phyloP scores from a whole-genome alignment of 1,140 invertebrate genomes.

The Drosophila triauraria region DNA sequence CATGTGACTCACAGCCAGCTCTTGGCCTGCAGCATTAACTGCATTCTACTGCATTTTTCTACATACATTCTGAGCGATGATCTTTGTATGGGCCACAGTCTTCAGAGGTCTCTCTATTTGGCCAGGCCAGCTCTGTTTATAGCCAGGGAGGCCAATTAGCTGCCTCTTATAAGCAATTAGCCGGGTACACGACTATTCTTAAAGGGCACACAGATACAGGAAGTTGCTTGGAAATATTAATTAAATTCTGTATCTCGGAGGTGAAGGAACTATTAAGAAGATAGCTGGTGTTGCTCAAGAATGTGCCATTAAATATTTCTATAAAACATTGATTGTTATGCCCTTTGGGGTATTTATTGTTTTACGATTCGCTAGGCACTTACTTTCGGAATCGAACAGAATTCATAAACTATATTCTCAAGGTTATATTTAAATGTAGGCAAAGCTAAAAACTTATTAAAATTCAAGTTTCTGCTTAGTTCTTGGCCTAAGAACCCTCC shows the following conservation, averaged over 20 bases:
- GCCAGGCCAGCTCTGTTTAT: constrained; percentile 29
- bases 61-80: constrained; percentile 15
- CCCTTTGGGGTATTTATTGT: not conserved
- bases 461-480: not conserved
- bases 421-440: not conserved
- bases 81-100: constrained; percentile 15
- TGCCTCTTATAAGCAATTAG: constrained; percentile 48
- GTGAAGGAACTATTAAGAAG: constrained; percentile 23
- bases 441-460: not conserved
- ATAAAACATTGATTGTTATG: not conserved
- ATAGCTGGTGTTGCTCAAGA: not conserved
- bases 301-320: constrained; percentile 12
- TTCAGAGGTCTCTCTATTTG: constrained; percentile 26
- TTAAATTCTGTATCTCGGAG: constrained; percentile 29
- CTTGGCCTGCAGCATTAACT: constrained; percentile 27
- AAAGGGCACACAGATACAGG: constrained; percentile 47
- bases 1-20: constrained; percentile 22
- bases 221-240: constrained; percentile 41
- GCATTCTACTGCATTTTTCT: constrained; percentile 46
- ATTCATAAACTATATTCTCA: not conserved
- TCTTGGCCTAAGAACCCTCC: not conserved
- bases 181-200: constrained; percentile 29
- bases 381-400: not conserved
- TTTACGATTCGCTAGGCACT: constrained; percentile 4
- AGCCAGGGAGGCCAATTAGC: constrained; percentile 33